Evolutionary conservation across 2,797 vertebrate genomes (phyloP).

Genomic region (Microctenopoma stevenorrisi): DNA sequence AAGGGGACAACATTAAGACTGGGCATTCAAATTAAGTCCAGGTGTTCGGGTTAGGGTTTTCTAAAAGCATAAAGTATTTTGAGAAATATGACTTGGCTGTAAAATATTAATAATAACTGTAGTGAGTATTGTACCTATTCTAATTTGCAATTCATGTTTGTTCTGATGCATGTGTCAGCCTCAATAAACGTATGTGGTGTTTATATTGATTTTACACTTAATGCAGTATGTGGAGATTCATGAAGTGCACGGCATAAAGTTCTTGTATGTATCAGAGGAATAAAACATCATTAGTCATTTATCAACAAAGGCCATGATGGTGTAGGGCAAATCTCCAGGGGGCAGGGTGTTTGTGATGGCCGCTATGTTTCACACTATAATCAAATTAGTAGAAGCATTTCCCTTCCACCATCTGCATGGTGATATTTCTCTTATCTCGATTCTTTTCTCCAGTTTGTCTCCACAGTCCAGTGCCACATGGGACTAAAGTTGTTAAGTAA

Average conservation of each 20-base stretch:
- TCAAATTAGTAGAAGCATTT: slow-evolving; percentile 27
- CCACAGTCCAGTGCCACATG: slow-evolving; percentile 9
- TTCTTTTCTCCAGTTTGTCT: slow-evolving; percentile 7
- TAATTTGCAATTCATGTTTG: slow-evolving; percentile 2
- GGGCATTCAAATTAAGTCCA: background rate
- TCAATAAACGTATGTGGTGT: slow-evolving; percentile 22
- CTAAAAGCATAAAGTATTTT: background rate
- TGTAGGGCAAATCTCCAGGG: slow-evolving; percentile 8
- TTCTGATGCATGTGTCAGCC: slow-evolving; percentile 18
- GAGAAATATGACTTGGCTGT: background rate
- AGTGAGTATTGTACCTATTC: background rate
- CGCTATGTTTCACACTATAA: slow-evolving; percentile 39
- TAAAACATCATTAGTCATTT: slow-evolving; percentile 36
- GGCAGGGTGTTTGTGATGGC: slow-evolving; percentile 4
- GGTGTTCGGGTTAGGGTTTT: background rate
- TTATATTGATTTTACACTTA: slow-evolving; percentile 41
- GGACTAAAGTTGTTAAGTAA: slow-evolving; percentile 23
- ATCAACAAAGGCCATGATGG: slow-evolving; percentile 30
- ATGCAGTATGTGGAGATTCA: slow-evolving; percentile 31
- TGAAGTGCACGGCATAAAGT: slow-evolving; percentile 7
- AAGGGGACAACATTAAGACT: background rate
- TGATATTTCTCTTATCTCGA: slow-evolving; percentile 2
- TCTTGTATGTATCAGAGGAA: slow-evolving; percentile 21
- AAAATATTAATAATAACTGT: background rate
- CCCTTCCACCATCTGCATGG: background rate